Evolutionary conservation across 2,113 vertebrate genomes (phyloP), one percentile per base, ranked within the genome.

Genomic region (Martes martes): DNA sequence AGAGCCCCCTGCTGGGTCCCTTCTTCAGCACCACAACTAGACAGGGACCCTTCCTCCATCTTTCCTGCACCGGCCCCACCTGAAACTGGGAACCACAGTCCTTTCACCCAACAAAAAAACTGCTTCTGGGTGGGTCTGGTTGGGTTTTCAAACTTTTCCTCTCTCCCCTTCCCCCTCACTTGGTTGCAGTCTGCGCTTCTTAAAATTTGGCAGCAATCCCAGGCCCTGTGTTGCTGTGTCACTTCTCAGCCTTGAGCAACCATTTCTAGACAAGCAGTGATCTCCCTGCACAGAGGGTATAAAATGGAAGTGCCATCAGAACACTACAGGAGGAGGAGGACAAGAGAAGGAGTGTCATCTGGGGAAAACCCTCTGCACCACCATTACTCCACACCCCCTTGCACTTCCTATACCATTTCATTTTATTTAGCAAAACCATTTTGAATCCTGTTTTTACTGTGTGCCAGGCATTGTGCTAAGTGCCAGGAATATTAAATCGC

Each of bases 221-320:
- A 98, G 97, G 92, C 92, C 96, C 96, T 50, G 45, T 90, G 96
- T 47, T 96, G 96, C 98, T 97, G 96, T 97, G 97, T 97, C 98
- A 97, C 83, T 94, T 97, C 92, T 97, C 96, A 96, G 97, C 74
- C 95, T 93, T 91, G 28, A 97, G 94, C 89, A 89, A 92, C 98
- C 97, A 98, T 98, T 97, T 98, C 97, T 96, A 97, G 97, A 97
- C 87, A 84, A 96, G 86, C 24, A 93, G 39, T 36, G 61, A 74
- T 80, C 50, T 59, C 78, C 33, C 87, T 94, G 87, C 79, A 69
- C 0, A 0, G 24, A 97, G 90, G 26, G 45, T 47, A 57, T 65
- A 96, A 97, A 95, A 97, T 96, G 97, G 97, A 98, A 96, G 95
- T 26, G 63, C 92, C 55, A 19, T 90, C 94, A 94, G 94, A 85